Evolutionary conservation across 2,888 invertebrate species (phyloP), one percentile per base, ranked within the genome.

Genomic region (Agrotis segetum): DNA sequence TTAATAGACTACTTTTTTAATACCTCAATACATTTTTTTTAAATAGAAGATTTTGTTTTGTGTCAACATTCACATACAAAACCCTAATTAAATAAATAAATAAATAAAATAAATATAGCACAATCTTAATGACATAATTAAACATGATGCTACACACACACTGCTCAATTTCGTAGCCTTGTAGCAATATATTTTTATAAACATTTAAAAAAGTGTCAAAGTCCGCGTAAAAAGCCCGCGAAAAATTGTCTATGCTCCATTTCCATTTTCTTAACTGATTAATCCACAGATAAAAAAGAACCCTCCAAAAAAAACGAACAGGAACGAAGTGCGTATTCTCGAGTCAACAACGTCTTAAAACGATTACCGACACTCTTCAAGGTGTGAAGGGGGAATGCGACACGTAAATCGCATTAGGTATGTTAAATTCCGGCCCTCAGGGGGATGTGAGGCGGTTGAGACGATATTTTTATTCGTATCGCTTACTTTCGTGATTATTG

Each of bases 391-490:
- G 90, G 91, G 91, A 91, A 88, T 87, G 81, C 88, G 89, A 96
- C 96, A 96, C 95, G 96, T 92, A 96, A 96, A 96, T 92, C 95
- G 95, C 96, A 96, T 96, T 96, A 96, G 94, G 90, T 95, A 95
- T 95, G 96, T 95, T 95, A 96, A 96, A 95, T 93, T 94, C 87
- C 89, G 87, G 90, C 88, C 92, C 92, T 85, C 85, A 82, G 88
- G 92, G 92, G 88, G 89, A 83, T 85, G 85, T 85, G 82, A 86
- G 88, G 87, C 90, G 78, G 92, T 91, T 92, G 91, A 88, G 86
- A 90, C 88, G 92, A 90, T 92, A 94, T 95, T 95, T 95, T 95
- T 95, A 95, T 95, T 92, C 95, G 95, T 96, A 96, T 95, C 96
- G 93, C 94, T 96, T 95, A 95, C 95, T 94, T 94, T 94, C 89